Conservation (phyloP, 1,140 invertebrate species). For the Pseudachorutes palmiensis region DNA sequence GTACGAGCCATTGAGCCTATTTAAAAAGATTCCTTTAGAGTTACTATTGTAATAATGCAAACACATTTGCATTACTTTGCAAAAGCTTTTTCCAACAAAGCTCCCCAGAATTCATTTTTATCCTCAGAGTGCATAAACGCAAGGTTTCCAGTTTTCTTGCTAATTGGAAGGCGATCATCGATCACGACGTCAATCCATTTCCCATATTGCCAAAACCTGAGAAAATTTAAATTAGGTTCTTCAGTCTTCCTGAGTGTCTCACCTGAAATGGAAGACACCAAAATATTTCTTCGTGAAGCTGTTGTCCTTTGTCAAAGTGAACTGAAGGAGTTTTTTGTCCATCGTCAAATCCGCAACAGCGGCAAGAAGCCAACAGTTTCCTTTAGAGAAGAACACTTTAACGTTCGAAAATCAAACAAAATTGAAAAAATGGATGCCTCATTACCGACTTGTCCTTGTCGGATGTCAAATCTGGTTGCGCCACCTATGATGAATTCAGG, state of each 20-base stretch:
- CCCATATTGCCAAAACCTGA: conserved; percentile 58
- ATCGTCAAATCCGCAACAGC: conserved; percentile 55
- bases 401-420: background rate
- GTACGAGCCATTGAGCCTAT: conserved; percentile 51
- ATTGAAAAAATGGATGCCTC: background rate
- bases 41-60: too few relatives aligned
- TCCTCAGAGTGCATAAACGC: conserved; percentile 57
- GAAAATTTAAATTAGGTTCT: conserved; percentile 8
- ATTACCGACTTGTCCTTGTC: conserved; percentile 52
- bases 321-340: conserved; percentile 49
- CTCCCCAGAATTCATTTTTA: conserved; percentile 58
- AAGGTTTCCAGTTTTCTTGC: conserved; percentile 51
- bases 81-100: conserved; percentile 65
- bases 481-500: conserved; percentile 53
- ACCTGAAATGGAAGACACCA: conserved; percentile 47
- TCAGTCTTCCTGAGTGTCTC: conserved; percentile 42
- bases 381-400: conserved; percentile 36
- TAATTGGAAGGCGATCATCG: conserved; percentile 59
- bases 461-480: conserved; percentile 54
- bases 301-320: conserved; percentile 53
- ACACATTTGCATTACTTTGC: conserved; percentile 60
- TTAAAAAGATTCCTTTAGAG: too few relatives aligned
- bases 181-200: conserved; percentile 63
- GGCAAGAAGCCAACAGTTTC: conserved; percentile 57
- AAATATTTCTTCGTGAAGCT: conserved; percentile 49